These are phyloP conservation scores for Pseudomyrmex dendroicus DNA, from an alignment of 1,140 invertebrate genomes.

Conservation along the genomic window DNA sequence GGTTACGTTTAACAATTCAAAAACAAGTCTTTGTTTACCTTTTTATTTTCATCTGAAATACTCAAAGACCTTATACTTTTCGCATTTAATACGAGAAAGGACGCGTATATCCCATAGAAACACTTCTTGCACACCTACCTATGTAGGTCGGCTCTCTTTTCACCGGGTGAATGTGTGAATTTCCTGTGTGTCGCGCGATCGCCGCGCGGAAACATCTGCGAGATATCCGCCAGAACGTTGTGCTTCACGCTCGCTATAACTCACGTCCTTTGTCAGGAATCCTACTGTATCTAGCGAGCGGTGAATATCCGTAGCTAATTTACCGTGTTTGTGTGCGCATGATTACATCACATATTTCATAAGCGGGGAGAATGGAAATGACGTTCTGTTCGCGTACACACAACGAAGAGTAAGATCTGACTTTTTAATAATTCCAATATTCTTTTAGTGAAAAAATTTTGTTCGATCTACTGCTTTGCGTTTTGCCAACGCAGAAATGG, in stretches of 20 bases:
- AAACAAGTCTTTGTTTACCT: neutral
- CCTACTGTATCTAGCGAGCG: slow-evolving; percentile 15
- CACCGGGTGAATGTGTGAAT: slow-evolving; percentile 19
- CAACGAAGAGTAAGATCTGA: neutral
- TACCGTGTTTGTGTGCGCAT: slow-evolving; percentile 38
- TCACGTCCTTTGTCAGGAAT: slow-evolving; percentile 56
- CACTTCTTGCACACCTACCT: slow-evolving; percentile 37
- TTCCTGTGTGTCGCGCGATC: slow-evolving; percentile 52
- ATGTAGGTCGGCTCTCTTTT: slow-evolving; percentile 32
- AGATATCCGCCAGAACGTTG: slow-evolving; percentile 64
- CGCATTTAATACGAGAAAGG: neutral
- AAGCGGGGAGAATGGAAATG: neutral
- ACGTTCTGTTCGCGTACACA: neutral
- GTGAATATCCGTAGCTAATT: slow-evolving; percentile 52
- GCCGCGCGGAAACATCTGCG: slow-evolving; percentile 60
- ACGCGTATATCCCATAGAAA: neutral
- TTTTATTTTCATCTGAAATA: neutral
- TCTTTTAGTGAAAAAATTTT: neutral
- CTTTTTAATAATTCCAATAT: neutral
- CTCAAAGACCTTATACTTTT: neutral
- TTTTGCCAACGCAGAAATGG: neutral
- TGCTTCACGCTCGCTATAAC: slow-evolving; percentile 24
- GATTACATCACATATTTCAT: slow-evolving; percentile 47
- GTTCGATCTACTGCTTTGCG: neutral
- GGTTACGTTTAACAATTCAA: neutral